Evolutionary conservation across 2,113 vertebrate genomes (phyloP), one percentile per base, ranked within the genome.

Genomic region (Chrysemys picta): DNA sequence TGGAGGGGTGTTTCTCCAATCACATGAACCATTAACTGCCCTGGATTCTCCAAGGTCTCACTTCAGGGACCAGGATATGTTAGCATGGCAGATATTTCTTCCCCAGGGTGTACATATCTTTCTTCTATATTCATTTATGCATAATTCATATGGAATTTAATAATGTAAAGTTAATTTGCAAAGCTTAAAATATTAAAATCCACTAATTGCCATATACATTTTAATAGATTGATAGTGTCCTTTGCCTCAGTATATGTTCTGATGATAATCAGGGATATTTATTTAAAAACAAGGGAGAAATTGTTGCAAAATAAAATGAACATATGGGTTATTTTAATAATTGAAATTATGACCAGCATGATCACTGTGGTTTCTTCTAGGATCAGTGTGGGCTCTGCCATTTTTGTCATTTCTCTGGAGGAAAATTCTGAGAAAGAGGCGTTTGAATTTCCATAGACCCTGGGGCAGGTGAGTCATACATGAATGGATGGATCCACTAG

Each of bases 151-250:
- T 16, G 25, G 49, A 81, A 31, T 78, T 59, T 92, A 94, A 88
- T 89, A 4, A 93, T 92, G 92, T 89, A 88, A 94, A 91, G 31
- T n/a, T 88, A 17, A 89, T 89, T 92, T 84, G 35, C 27, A 80
- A 97, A 53, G 16, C 11, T 91, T 87, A 49, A 91, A 96, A 94
- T 75, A 94, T 79, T 96, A 54, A 94, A 90, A 92, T 80, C 1
- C 59, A 69, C 38, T 87, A 47, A 80, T 56, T 88, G 8, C 16
- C 56, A 4, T 42, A 8, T 56, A 13, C 4, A 31, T 53, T 88
- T 87, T 75, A 80, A 11, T 56, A 84, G 62, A 90, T 53, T 0
- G 1, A n/a, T 84, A 10, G 8, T 84, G 2, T 57, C 5, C 12
- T 53, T 78, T 89, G 6, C 72, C 52, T n/a, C 16, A 49, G 8